Conservation (phyloP, 2,888 invertebrate genomes). For the Cheilosia vernalis region DNA sequence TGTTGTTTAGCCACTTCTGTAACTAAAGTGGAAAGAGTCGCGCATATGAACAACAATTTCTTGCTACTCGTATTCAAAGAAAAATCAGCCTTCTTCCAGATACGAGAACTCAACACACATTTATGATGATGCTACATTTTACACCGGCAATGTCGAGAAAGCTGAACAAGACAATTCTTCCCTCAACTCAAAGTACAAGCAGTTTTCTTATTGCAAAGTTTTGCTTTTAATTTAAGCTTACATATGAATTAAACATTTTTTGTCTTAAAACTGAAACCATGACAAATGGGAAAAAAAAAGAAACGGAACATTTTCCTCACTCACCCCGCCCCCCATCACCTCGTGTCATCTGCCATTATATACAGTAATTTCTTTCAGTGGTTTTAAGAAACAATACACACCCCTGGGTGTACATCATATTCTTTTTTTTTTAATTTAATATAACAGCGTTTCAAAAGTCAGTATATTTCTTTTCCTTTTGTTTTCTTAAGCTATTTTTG, state of each 20-base stretch:
- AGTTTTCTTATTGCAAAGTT: too few relatives aligned
- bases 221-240: too few relatives aligned
- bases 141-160: too few relatives aligned
- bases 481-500: slow-evolving; percentile 59
- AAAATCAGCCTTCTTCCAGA: too few relatives aligned
- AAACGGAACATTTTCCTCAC: neutral
- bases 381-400: slow-evolving; percentile 28
- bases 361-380: slow-evolving; percentile 41
- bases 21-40: too few relatives aligned
- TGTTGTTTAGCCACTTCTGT: too few relatives aligned
- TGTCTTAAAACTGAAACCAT: slow-evolving; percentile 37
- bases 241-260: neutral
- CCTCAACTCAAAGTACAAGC: too few relatives aligned
- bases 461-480: slow-evolving; percentile 27
- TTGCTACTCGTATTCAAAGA: too few relatives aligned
- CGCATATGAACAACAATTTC: too few relatives aligned
- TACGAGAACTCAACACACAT: too few relatives aligned
- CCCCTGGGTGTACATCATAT: slow-evolving; percentile 18
- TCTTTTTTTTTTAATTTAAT: slow-evolving; percentile 33
- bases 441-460: slow-evolving; percentile 57
- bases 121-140: too few relatives aligned
- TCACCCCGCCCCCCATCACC: slow-evolving; percentile 62
- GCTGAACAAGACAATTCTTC: too few relatives aligned
- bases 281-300: slow-evolving; percentile 9
- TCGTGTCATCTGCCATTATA: slow-evolving; percentile 49